Conservation (phyloP, 2,888 invertebrate genomes). For the Lycocerus yunnanus region DNA sequence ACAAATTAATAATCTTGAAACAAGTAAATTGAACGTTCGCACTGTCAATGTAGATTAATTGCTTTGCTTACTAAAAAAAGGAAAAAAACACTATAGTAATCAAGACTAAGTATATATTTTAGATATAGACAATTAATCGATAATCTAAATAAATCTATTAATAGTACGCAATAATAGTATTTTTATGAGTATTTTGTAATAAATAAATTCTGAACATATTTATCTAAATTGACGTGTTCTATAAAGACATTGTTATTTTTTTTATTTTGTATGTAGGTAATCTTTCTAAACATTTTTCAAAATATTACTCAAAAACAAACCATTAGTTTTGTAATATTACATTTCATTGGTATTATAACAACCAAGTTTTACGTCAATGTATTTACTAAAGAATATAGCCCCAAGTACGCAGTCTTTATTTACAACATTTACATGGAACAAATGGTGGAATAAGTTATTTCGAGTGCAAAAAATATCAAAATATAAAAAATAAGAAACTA, state of each 20-base stretch:
- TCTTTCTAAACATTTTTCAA: too few species aligned
- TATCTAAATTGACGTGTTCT: background rate
- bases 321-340: too few species aligned
- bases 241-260: background rate
- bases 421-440: too few species aligned
- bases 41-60: conserved; percentile 4
- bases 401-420: too few species aligned
- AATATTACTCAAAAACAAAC: too few species aligned
- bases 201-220: background rate
- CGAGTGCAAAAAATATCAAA: too few species aligned
- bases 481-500: too few species aligned
- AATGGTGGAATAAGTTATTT: too few species aligned
- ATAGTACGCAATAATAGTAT: background rate
- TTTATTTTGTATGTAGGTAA: too few species aligned
- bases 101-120: background rate
- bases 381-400: too few species aligned
- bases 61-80: background rate
- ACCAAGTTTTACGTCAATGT: too few species aligned
- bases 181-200: background rate
- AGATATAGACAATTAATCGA: background rate
- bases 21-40: conserved; percentile 1
- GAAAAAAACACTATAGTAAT: conserved; percentile 1
- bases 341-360: too few species aligned
- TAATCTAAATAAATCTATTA: background rate
- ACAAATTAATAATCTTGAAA: conserved; percentile 5